Conservation (phyloP, 2,888 invertebrate species). For the Notodonta dromedarius region DNA sequence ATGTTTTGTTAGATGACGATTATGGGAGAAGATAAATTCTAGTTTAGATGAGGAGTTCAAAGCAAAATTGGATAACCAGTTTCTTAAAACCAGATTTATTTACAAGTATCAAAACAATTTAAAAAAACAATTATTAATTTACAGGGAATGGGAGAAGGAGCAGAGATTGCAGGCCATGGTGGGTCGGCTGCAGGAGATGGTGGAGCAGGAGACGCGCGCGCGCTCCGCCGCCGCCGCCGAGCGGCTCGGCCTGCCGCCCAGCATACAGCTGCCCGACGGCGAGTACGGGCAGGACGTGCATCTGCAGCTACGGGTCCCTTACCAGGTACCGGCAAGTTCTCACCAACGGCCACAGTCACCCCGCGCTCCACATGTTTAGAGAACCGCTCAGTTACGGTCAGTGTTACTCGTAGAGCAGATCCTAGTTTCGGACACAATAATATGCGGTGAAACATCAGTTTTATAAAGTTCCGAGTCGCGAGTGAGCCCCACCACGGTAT, state of each 20-base stretch:
- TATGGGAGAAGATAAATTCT: too few species aligned
- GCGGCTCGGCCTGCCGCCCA: slow-evolving; percentile 84
- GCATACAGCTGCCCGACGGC: slow-evolving; percentile 87
- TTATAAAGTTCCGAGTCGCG: not conserved
- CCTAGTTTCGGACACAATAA: too few species aligned
- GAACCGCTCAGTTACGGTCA: too few species aligned
- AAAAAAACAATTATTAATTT: slow-evolving; percentile 47
- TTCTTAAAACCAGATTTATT: too few species aligned
- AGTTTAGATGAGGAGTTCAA: too few species aligned
- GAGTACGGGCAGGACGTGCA: slow-evolving; percentile 86
- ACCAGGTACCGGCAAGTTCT: slow-evolving; percentile 74
- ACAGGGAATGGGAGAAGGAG: slow-evolving; percentile 87
- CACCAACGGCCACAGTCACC: not conserved
- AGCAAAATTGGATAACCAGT: too few species aligned
- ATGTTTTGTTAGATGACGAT: too few species aligned
- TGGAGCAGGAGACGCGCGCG: slow-evolving; percentile 81
- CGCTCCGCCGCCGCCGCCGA: slow-evolving; percentile 79
- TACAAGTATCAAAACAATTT: slow-evolving; percentile 5
- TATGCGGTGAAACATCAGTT: not conserved
- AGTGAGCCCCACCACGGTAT: not conserved
- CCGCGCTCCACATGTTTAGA: too few species aligned
- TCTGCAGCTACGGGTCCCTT: slow-evolving; percentile 85
- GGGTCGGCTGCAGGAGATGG: slow-evolving; percentile 80
- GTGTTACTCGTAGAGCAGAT: too few species aligned
- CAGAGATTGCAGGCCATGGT: slow-evolving; percentile 83